These are phyloP conservation scores for Turritopsis dohrnii DNA, from an alignment of 30 jellyfish, hydroid and myxozoan genomes.

Conservation along the genomic window DNA sequence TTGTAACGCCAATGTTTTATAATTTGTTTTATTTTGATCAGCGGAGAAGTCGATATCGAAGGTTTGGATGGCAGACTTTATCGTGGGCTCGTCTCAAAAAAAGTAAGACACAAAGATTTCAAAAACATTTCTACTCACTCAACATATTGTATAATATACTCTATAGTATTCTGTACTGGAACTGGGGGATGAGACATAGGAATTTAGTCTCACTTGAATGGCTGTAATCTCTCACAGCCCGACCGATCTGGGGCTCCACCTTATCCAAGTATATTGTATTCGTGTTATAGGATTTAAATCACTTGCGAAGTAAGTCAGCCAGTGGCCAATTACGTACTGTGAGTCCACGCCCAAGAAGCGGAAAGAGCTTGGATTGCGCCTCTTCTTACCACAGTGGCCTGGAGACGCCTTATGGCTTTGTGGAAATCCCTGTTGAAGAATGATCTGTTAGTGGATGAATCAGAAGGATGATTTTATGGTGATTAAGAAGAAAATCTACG, in stretches of 20 bases:
- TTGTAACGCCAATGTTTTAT: neutral
- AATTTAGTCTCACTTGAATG: too few species aligned
- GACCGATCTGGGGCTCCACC: too few species aligned
- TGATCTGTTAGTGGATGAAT: neutral
- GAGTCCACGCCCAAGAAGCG: slow-evolving; percentile 34
- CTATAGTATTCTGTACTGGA: too few species aligned
- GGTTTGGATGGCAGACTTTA: slow-evolving; percentile 41
- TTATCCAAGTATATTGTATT: neutral
- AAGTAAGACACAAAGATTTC: slow-evolving; percentile 9
- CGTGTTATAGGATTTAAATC: slow-evolving; percentile 20
- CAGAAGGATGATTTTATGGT: too few species aligned
- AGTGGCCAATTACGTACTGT: slow-evolving; percentile 33
- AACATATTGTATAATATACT: too few species aligned
- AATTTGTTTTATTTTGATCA: slow-evolving; percentile 9
- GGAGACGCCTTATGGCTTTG: neutral
- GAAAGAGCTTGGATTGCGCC: slow-evolving; percentile 13
- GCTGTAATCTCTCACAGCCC: too few species aligned
- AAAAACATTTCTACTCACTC: too few species aligned
- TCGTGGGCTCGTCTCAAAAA: slow-evolving; percentile 32
- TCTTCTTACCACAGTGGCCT: neutral
- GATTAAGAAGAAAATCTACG: too few species aligned
- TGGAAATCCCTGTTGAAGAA: neutral
- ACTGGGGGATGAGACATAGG: too few species aligned
- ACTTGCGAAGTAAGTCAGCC: slow-evolving; percentile 32
- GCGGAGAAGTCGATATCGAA: slow-evolving; percentile 39